These are phyloP conservation scores for Brachypodius melanocephalos DNA, from an alignment of 2,113 vertebrate genomes.

Conservation along the genomic window DNA sequence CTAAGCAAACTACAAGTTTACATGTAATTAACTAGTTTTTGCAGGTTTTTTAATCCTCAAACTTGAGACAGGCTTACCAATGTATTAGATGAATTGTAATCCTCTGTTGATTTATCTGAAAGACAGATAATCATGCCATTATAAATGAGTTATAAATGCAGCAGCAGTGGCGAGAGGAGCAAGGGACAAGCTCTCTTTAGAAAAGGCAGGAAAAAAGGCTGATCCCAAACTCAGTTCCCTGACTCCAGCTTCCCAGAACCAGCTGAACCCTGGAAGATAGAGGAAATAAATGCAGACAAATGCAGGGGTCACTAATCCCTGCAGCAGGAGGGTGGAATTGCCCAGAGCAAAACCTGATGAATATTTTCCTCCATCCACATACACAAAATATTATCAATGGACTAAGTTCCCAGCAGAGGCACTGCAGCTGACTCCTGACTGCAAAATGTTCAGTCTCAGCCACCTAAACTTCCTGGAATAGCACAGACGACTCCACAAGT, in stretches of 20 bases:
- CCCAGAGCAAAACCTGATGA: neutral
- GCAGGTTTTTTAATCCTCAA: neutral
- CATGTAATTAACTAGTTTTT: neutral
- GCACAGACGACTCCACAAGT: neutral
- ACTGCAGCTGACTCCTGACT: neutral
- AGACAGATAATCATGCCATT: neutral
- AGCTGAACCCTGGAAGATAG: neutral
- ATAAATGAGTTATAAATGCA: neutral
- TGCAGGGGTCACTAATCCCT: neutral
- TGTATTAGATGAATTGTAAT: slow-evolving; percentile 83
- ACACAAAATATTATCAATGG: neutral
- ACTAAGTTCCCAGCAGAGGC: neutral
- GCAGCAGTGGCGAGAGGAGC: neutral
- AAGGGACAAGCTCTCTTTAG: neutral
- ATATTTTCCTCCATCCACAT: neutral
- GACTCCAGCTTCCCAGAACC: neutral
- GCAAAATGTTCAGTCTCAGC: neutral
- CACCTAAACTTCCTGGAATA: neutral
- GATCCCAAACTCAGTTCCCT: neutral
- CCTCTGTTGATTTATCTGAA: slow-evolving; percentile 90
- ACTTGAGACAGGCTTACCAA: slow-evolving; percentile 75
- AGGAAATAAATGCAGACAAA: neutral
- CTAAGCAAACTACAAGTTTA: neutral
- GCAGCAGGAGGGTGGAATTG: neutral
- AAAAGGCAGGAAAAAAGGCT: neutral